phyloP scores from a whole-genome alignment of 2,113 vertebrate genomes.

The Nerophis ophidion region DNA sequence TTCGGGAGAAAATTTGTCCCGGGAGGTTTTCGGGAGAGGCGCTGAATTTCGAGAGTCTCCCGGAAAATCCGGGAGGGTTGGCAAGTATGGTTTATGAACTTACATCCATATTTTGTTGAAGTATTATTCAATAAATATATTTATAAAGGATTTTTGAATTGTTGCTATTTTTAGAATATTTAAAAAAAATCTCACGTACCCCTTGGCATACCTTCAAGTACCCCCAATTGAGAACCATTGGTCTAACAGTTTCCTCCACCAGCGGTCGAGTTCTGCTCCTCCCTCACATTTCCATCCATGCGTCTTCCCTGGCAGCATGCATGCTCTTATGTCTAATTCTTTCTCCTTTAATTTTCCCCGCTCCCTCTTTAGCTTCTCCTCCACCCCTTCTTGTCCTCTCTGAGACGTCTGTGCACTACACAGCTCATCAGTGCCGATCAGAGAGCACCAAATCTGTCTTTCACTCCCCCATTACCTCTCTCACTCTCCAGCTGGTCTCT shows the following conservation, averaged over 20 bases:
- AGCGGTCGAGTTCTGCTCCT: slow-evolving; percentile 35
- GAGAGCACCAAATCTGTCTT: slow-evolving; percentile 23
- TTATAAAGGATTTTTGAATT: too few relatives aligned
- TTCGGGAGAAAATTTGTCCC: too few relatives aligned
- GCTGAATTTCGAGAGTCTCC: too few relatives aligned
- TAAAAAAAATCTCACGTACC: too few relatives aligned
- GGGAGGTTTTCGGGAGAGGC: too few relatives aligned
- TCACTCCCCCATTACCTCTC: slow-evolving; percentile 1
- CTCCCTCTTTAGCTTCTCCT: slow-evolving; percentile 28
- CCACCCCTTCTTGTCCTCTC: slow-evolving; percentile 23
- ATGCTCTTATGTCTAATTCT: slow-evolving; percentile 38
- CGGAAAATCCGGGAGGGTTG: too few relatives aligned
- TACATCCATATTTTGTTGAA: too few relatives aligned
- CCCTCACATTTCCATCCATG: slow-evolving; percentile 28
- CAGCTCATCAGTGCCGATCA: slow-evolving; percentile 34
- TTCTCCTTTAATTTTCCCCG: slow-evolving; percentile 41
- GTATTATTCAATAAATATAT: too few relatives aligned
- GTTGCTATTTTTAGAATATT: too few relatives aligned
- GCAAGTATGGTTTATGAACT: too few relatives aligned
- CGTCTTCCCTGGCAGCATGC: slow-evolving; percentile 19
- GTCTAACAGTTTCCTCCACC: slow-evolving; percentile 24
- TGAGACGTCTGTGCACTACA: slow-evolving; percentile 9
- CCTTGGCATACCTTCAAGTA: too few relatives aligned
- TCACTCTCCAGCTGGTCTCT: background rate
- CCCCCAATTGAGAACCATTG: too few relatives aligned